These are phyloP conservation scores for Ctenopoma kingsleyae DNA, from an alignment of 2,797 vertebrate genomes.

Conservation along the genomic window DNA sequence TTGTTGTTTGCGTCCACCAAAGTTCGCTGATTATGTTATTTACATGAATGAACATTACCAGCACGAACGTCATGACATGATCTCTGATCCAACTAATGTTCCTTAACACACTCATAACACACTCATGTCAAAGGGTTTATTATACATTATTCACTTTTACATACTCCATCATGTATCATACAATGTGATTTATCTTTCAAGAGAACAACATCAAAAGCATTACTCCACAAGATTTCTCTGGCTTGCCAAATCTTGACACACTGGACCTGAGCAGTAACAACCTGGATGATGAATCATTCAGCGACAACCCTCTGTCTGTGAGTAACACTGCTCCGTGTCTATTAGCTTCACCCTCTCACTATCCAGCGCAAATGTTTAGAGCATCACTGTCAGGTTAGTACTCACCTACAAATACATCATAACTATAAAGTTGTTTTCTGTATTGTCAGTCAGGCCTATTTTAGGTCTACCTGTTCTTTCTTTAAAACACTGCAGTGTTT, in stretches of 20 bases:
- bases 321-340: slow-evolving; percentile 45
- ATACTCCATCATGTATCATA: background rate
- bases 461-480: background rate
- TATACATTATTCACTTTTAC: background rate
- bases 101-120: background rate
- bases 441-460: background rate
- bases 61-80: background rate
- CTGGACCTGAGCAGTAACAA: slow-evolving; percentile 88
- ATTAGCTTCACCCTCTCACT: background rate
- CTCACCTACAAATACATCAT: background rate
- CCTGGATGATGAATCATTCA: slow-evolving; percentile 80
- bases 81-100: background rate
- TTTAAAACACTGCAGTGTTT: background rate
- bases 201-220: slow-evolving; percentile 85
- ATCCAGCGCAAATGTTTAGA: background rate
- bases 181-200: slow-evolving; percentile 53
- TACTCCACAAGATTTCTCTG: slow-evolving; percentile 72
- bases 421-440: background rate
- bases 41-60: background rate
- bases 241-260: slow-evolving; percentile 81
- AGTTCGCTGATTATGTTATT: slow-evolving; percentile 15
- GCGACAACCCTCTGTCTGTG: slow-evolving; percentile 78
- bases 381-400: background rate
- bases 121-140: background rate
- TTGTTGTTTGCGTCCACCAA: background rate